phyloP scores from a whole-genome alignment of 2,797 vertebrate species.

The Clamator glandarius region DNA sequence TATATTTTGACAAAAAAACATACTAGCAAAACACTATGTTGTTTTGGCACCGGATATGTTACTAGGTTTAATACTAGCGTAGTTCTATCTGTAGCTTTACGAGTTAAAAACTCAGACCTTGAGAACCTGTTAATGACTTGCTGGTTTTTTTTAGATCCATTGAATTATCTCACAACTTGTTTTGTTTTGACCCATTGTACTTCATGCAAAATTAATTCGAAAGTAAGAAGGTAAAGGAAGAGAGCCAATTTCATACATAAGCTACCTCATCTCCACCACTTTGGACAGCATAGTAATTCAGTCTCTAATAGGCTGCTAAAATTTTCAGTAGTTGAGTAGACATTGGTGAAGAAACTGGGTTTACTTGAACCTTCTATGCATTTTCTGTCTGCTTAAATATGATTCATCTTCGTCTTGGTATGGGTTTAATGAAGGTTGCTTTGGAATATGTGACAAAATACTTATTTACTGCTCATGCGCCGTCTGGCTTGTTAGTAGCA shows the following conservation, averaged over 20 bases:
- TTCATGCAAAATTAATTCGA: neutral
- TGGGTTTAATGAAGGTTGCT: neutral
- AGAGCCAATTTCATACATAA: neutral
- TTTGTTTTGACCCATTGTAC: neutral
- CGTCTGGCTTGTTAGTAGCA: neutral
- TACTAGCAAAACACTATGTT: neutral
- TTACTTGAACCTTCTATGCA: neutral
- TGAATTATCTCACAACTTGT: neutral
- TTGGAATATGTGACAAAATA: neutral
- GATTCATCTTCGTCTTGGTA: accelerated
- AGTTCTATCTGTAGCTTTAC: neutral
- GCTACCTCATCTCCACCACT: neutral
- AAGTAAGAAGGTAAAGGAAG: neutral
- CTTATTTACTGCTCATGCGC: neutral
- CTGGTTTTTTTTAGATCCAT: neutral
- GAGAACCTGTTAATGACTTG: neutral
- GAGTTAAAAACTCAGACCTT: neutral
- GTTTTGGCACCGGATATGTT: neutral
- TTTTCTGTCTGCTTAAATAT: neutral
- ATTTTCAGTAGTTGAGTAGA: neutral
- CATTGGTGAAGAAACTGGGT: neutral
- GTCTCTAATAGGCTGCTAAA: neutral
- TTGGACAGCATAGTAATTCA: neutral
- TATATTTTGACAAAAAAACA: neutral
- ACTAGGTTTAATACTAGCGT: neutral